Evolutionary conservation across 2,797 vertebrate genomes (phyloP).

Genomic region (Aeoliscus strigatus): DNA sequence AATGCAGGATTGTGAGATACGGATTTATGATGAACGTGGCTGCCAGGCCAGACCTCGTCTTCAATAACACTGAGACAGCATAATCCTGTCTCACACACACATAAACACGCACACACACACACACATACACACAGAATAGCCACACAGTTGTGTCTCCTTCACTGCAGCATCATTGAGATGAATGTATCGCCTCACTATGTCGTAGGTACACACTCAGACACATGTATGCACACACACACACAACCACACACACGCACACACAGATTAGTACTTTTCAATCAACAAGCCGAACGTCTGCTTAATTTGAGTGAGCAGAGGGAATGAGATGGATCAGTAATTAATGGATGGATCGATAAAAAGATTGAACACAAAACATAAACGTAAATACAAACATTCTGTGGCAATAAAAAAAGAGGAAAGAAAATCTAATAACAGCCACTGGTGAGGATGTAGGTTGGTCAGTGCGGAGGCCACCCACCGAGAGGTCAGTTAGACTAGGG

Average conservation of each 20-base stretch:
- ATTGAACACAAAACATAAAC: not conserved
- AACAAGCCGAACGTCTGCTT: not conserved
- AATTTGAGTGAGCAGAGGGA: not conserved
- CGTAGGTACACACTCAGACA: too few relatives aligned
- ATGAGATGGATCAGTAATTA: too few relatives aligned
- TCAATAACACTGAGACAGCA: slow-evolving; percentile 45
- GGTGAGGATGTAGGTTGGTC: slow-evolving; percentile 38
- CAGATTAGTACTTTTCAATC: too few relatives aligned
- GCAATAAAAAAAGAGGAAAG: slow-evolving; percentile 7
- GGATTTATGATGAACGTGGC: slow-evolving; percentile 77
- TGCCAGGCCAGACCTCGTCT: slow-evolving; percentile 50
- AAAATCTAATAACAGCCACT: slow-evolving; percentile 26
- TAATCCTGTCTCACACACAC: slow-evolving; percentile 55
- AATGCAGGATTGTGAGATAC: slow-evolving; percentile 72
- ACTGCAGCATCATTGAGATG: too few relatives aligned
- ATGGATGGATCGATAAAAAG: not conserved
- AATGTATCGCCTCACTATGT: too few relatives aligned
- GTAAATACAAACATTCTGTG: too few relatives aligned
- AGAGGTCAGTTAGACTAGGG: slow-evolving; percentile 56
- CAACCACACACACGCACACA: too few relatives aligned
- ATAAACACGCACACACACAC: slow-evolving; percentile 19
- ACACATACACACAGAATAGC: slow-evolving; percentile 8
- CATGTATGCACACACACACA: too few relatives aligned
- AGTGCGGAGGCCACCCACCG: slow-evolving; percentile 63
- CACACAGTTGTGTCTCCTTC: not conserved